These are phyloP conservation scores for Aporrectodea caliginosa DNA, from an alignment of 1,140 invertebrate species.

Conservation along the genomic window DNA sequence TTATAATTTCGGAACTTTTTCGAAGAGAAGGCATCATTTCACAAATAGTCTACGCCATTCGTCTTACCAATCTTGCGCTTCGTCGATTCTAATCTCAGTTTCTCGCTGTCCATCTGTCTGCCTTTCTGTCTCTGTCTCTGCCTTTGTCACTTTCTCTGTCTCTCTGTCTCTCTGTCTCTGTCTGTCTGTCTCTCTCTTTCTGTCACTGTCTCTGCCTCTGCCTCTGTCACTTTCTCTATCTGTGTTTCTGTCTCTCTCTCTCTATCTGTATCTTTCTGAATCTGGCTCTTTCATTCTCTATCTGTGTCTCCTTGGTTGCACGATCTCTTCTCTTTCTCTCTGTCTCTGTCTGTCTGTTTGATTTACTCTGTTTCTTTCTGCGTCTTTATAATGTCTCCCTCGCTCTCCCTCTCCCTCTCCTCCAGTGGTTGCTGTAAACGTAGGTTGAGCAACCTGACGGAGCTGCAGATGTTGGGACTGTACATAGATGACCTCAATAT, in stretches of 20 bases:
- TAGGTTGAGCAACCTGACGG: conserved; percentile 78
- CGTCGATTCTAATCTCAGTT: too few relatives aligned
- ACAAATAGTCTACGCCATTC: too few relatives aligned
- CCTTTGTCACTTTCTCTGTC: not conserved
- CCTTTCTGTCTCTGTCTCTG: not conserved
- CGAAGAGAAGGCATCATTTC: too few relatives aligned
- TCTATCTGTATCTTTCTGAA: not conserved
- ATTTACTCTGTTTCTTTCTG: too few relatives aligned
- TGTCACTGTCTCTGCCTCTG: not conserved
- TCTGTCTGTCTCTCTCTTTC: not conserved
- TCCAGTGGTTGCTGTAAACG: too few relatives aligned
- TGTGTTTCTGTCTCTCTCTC: not conserved
- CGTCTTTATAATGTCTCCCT: too few relatives aligned
- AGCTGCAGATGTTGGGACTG: conserved; percentile 71
- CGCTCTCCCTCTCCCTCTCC: not conserved
- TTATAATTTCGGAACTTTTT: too few relatives aligned
- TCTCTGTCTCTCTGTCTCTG: not conserved
- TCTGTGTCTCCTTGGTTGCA: not conserved
- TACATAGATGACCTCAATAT: conserved; percentile 81
- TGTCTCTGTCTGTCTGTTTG: not conserved
- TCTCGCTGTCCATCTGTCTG: not conserved
- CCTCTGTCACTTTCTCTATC: not conserved
- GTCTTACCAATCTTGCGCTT: too few relatives aligned
- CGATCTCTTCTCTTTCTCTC: too few relatives aligned
- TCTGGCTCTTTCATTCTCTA: not conserved